Base-by-base conservation (phyloP, 2,888 invertebrate genomes). In the Phengaris arion region DNA sequence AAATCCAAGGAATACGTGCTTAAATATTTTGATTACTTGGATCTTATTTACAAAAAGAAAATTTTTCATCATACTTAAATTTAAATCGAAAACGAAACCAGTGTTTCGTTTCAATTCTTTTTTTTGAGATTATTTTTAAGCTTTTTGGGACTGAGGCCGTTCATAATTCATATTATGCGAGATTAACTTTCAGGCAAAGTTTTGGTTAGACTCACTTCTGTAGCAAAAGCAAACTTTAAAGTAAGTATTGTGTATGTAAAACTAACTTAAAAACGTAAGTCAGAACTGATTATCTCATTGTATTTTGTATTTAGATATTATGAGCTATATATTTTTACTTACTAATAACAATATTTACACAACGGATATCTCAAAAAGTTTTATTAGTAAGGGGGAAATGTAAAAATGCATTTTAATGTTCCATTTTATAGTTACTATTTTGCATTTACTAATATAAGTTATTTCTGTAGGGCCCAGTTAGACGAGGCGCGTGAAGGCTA, bases 251-350 rank as follows among this genome's bases (percentile, higher is more conserved):
- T n/a, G n/a, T n/a, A 55, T 13, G n/a, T n/a, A 55, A 15, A 59
- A 5, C 8, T 59, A 10, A 10, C 6, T 12, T 64, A 64, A 64
- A 35, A 52, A 9, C 10, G 10, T 52, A 52, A 64, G 64, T 35
- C 35, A 64, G 64, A 64, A 64, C 64, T 64, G 64, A 35, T 64
- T 35, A 35, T 64, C 64, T 64, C 12, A 64, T 22, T 22, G 22
- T 64, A 64, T 35, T 35, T 10, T 35, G 8, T 22, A 22, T 4
- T 15, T 9, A 15, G 8, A 22, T 57, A 22, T 57, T 35, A 10
- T 6, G 2, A 35, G 9, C 10, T 59, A 13, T 12, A 64, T 64
- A 59, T 10, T 22, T 64, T 35, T 35, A 22, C 22, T 22, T 22
- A 22, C 22, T 22, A 22, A 22, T 22, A 22, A 22, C 22, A 22